phyloP scores from a whole-genome alignment of 2,888 invertebrate genomes.

The Tetrapedia diversipes region DNA sequence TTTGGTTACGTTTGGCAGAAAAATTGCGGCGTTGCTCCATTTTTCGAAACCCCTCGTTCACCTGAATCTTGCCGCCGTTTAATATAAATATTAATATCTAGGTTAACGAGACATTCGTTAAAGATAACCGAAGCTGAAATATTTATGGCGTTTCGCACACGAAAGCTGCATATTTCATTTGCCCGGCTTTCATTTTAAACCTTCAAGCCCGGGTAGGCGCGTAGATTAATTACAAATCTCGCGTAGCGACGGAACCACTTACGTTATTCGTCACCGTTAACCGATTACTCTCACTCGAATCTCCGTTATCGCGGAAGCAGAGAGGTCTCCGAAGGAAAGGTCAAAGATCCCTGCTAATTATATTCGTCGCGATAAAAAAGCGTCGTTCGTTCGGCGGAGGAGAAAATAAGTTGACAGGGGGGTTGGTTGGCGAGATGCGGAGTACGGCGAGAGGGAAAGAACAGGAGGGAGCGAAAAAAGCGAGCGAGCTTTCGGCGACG shows the following conservation, averaged over 20 bases:
- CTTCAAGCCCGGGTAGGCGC: too few relatives aligned
- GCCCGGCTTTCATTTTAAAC: too few relatives aligned
- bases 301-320: background rate
- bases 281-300: background rate
- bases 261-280: too few relatives aligned
- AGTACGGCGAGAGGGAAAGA: background rate
- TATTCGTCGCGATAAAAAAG: slow-evolving; percentile 31
- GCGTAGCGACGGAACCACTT: too few relatives aligned
- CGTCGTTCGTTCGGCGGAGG: slow-evolving; percentile 20
- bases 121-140: background rate
- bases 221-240: too few relatives aligned
- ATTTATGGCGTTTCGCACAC: background rate
- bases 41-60: too few relatives aligned
- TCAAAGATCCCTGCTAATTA: slow-evolving; percentile 21
- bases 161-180: background rate
- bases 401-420: slow-evolving; percentile 42
- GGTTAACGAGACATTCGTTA: background rate
- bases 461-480: slow-evolving; percentile 12
- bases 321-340: background rate
- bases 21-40: too few relatives aligned
- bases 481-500: slow-evolving; percentile 47
- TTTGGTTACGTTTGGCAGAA: too few relatives aligned
- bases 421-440: background rate
- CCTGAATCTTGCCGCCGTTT: background rate
- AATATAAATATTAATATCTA: background rate